A percentile compares a stretch with the other conserved stretches of the same genome.
These are phyloP conservation scores for Alaudala cheleensis DNA, from an alignment of 2,113 vertebrate genomes.

Conservation along the genomic window DNA sequence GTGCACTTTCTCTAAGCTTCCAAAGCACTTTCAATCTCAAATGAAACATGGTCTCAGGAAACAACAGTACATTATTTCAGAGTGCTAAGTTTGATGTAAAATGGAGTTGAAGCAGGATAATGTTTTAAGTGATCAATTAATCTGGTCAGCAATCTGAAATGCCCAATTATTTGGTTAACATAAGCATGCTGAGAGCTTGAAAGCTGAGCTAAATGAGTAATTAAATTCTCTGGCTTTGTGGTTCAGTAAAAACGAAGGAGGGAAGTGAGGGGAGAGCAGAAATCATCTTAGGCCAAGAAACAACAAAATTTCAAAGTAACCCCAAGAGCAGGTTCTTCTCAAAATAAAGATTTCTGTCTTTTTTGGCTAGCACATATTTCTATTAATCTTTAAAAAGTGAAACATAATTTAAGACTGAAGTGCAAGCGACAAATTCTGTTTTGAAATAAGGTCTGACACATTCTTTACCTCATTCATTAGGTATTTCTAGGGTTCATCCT, in stretches of 20 bases:
- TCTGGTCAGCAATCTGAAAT: slow-evolving; percentile 1
- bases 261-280: neutral
- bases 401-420: neutral
- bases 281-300: neutral
- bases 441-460: neutral
- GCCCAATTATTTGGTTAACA: neutral
- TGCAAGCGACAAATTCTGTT: neutral
- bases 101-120: neutral
- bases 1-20: neutral
- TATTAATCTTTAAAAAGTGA: neutral
- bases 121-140: slow-evolving; percentile 1
- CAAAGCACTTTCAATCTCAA: neutral
- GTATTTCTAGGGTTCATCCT: neutral
- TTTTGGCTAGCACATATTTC: neutral
- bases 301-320: neutral
- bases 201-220: neutral
- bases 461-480: neutral
- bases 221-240: neutral
- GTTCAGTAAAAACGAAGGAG: neutral
- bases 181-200: neutral
- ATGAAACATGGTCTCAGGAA: neutral
- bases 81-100: neutral
- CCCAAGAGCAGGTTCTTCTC: neutral
- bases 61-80: neutral
- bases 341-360: neutral